Conservation (phyloP, 1,140 invertebrate genomes). For the Apocrypta bakeri region DNA sequence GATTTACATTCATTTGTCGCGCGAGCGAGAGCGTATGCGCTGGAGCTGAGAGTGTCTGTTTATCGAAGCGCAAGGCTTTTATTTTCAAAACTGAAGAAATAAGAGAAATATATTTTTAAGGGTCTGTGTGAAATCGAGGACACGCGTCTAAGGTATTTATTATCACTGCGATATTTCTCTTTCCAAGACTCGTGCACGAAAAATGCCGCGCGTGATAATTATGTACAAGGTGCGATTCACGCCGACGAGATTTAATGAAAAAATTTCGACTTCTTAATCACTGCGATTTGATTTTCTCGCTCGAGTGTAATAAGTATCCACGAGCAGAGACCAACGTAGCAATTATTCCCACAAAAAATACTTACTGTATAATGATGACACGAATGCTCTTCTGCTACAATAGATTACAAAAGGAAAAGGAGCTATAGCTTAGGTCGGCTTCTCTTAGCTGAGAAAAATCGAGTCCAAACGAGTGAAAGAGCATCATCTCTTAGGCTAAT, state of each 20-base stretch:
- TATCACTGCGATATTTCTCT: neutral
- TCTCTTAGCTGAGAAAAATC: neutral
- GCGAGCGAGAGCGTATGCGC: neutral
- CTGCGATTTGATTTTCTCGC: neutral
- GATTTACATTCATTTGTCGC: constrained; percentile 44
- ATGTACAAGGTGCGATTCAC: no score
- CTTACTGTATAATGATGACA: no score
- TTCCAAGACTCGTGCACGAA: neutral
- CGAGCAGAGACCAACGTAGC: no score
- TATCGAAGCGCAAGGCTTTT: neutral
- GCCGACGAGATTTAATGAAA: neutral
- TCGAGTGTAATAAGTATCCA: no score
- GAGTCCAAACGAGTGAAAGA: neutral
- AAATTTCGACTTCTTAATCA: neutral
- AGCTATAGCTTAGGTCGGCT: neutral
- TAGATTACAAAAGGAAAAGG: neutral
- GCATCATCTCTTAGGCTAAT: constrained; percentile 17
- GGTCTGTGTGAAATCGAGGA: no score
- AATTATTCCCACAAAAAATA: neutral
- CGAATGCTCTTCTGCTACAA: neutral
- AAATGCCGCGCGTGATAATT: neutral
- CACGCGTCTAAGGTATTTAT: neutral
- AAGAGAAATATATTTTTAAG: no score
- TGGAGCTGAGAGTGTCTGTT: neutral
- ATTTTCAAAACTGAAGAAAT: neutral